phyloP scores from a whole-genome alignment of 2,113 vertebrate species.

The Eptatretus burgeri region DNA sequence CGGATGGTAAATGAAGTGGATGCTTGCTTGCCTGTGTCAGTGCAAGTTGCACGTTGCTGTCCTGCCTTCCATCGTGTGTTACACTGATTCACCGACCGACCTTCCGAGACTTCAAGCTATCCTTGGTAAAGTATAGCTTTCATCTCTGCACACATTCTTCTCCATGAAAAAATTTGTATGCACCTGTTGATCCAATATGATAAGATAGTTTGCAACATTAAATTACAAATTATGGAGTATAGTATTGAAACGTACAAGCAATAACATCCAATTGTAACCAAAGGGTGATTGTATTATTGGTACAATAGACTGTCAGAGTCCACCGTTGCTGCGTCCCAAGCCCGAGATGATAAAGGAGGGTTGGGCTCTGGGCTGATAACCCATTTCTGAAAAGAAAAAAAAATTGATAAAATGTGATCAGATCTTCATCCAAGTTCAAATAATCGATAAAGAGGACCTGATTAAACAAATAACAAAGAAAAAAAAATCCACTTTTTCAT shows the following conservation, averaged over 20 bases:
- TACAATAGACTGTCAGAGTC: background rate
- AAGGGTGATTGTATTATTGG: background rate
- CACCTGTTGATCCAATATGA: background rate
- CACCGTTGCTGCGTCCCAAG: background rate
- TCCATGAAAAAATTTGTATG: background rate
- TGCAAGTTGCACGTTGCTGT: slow-evolving; percentile 29
- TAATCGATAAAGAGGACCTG: no score
- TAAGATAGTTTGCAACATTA: no score
- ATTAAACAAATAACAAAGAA: no score
- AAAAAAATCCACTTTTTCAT: no score
- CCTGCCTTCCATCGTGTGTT: slow-evolving; percentile 38
- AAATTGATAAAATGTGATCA: no score
- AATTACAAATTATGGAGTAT: no score
- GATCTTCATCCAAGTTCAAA: no score
- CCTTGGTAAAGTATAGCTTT: slow-evolving; percentile 35
- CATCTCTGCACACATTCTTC: background rate
- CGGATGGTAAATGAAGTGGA: no score
- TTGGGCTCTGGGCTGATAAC: no score
- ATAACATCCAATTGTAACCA: background rate
- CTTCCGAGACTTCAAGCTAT: slow-evolving; percentile 43
- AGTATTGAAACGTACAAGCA: no score
- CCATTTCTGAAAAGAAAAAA: no score
- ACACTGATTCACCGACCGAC: slow-evolving; percentile 39
- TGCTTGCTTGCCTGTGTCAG: no score
- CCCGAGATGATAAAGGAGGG: background rate